Evolutionary conservation across 1,140 invertebrate species (phyloP).

Genomic region (Lepeophtheirus salmonis): DNA sequence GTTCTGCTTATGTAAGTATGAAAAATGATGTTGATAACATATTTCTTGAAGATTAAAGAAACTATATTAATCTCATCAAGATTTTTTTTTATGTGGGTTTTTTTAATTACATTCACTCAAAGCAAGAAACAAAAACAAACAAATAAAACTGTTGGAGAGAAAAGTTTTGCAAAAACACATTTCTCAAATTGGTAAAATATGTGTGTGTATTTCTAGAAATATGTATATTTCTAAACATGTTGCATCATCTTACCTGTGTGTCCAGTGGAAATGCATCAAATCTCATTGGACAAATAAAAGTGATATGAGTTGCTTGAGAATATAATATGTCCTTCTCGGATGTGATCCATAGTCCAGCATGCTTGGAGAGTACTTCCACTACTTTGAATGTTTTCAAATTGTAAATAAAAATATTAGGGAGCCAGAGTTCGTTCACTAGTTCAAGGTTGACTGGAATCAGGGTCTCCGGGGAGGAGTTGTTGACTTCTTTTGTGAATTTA

Average conservation of each 20-base stretch:
- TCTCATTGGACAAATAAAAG: slow-evolving; percentile 16
- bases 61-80: too few species aligned
- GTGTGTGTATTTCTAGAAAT: too few species aligned
- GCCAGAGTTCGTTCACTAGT: slow-evolving; percentile 10
- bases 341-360: slow-evolving; percentile 15
- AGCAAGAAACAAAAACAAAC: too few species aligned
- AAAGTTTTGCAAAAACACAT: too few species aligned
- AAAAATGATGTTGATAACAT: too few species aligned
- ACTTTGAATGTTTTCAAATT: slow-evolving; percentile 16
- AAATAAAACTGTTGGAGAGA: too few species aligned
- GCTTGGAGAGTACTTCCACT: slow-evolving; percentile 15
- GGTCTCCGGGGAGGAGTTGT: neutral
- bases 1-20: too few species aligned
- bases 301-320: slow-evolving; percentile 16
- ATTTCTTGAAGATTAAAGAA: too few species aligned
- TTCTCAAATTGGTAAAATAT: too few species aligned
- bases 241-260: slow-evolving; percentile 5
- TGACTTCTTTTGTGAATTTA: neutral
- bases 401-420: slow-evolving; percentile 14
- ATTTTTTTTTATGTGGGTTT: too few species aligned
- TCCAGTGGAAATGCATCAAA: slow-evolving; percentile 13
- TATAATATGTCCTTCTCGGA: slow-evolving; percentile 9
- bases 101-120: too few species aligned
- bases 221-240: too few species aligned
- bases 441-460: slow-evolving; percentile 11